Percentiles rank a stretch among this genome's conserved stretches.
Conservation (phyloP, 1,140 invertebrate species). For the Macrostomum lignano region DNA sequence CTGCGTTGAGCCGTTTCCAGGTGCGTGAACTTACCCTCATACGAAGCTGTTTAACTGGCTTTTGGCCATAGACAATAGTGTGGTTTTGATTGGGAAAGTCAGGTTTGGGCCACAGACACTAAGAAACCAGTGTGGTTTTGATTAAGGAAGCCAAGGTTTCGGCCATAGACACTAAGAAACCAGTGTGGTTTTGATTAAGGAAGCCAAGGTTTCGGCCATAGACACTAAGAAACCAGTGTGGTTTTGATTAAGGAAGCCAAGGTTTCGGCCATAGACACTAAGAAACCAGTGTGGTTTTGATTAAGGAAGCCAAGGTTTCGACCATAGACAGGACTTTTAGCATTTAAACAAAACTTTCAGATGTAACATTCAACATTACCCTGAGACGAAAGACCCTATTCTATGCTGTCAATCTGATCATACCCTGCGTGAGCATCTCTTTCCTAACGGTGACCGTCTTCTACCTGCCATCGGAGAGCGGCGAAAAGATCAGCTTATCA, state of each 20-base stretch:
- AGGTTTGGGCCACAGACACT: slow-evolving; percentile 20
- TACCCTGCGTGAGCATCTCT: slow-evolving; percentile 95
- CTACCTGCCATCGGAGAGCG: slow-evolving; percentile 85
- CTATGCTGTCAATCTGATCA: slow-evolving; percentile 93
- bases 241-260: too few species aligned
- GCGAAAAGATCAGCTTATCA: slow-evolving; percentile 86
- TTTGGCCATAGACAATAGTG: too few species aligned
- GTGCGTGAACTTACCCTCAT: too few species aligned
- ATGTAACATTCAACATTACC: too few species aligned
- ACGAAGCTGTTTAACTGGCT: slow-evolving; percentile 17
- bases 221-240: too few species aligned
- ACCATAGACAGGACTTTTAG: too few species aligned
- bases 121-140: slow-evolving; percentile 26
- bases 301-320: too few species aligned
- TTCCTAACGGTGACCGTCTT: slow-evolving; percentile 58
- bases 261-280: too few species aligned
- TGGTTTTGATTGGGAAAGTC: too few species aligned
- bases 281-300: too few species aligned
- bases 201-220: too few species aligned
- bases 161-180: slow-evolving; percentile 68
- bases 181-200: slow-evolving; percentile 83
- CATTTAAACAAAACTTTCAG: too few species aligned
- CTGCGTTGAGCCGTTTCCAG: slow-evolving; percentile 19
- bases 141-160: slow-evolving; percentile 26
- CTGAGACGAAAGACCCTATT: slow-evolving; percentile 80